Conservation (phyloP, 2,797 vertebrate species). For the Mallotus villosus region DNA sequence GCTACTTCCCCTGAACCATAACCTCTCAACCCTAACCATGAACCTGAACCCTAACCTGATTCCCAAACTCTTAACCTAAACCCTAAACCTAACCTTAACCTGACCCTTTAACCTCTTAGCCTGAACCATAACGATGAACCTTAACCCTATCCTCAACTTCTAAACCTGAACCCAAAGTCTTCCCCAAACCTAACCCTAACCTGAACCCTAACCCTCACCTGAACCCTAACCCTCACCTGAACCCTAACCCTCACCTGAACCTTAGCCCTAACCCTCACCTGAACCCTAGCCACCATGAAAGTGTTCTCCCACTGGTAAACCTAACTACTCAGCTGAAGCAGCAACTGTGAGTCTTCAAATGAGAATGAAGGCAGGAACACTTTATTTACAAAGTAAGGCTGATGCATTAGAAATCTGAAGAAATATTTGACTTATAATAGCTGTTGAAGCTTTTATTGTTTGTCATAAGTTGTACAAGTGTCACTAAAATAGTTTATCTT, state of each 20-base stretch:
- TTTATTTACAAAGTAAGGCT: conserved; percentile 98
- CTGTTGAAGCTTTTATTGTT: conserved; percentile 35
- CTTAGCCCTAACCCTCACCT: too few species aligned
- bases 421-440: conserved; percentile 20
- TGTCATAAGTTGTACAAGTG: conserved; percentile 57
- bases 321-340: conserved; percentile 37
- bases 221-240: too few species aligned
- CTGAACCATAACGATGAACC: too few species aligned
- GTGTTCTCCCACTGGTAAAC: conserved; percentile 14
- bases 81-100: conserved; percentile 11
- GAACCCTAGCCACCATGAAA: conserved; percentile 45
- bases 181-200: too few species aligned
- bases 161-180: too few species aligned
- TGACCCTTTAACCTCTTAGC: too few species aligned
- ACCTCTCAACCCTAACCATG: conserved; percentile 29
- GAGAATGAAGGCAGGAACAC: conserved; percentile 60
- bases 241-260: too few species aligned
- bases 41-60: neutral
- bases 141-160: too few species aligned
- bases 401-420: conserved; percentile 89
- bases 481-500: conserved; percentile 43
- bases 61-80: too few species aligned
- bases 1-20: conserved; percentile 41
- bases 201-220: too few species aligned
- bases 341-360: conserved; percentile 61